These are phyloP conservation scores for Caenorhabditis doughertyi DNA, from an alignment of 2,888 invertebrate genomes.

Conservation along the genomic window DNA sequence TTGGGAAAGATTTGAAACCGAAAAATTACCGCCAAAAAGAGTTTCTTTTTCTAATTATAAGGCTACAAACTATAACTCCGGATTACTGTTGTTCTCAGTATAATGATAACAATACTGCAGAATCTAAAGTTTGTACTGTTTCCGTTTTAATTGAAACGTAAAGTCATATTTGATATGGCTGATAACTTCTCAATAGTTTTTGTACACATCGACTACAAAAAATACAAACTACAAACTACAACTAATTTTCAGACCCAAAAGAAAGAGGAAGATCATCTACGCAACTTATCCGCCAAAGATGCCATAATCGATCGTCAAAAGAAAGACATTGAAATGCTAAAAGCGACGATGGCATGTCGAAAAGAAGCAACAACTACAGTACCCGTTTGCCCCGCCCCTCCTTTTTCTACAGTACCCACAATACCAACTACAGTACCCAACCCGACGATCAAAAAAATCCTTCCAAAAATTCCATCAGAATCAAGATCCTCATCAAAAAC, in stretches of 20 bases:
- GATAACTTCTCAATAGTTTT: no score
- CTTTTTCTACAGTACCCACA: not conserved
- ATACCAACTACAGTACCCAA: not conserved
- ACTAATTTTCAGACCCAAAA: slow-evolving; percentile 2
- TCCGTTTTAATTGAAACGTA: no score
- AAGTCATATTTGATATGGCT: no score
- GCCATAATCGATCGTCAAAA: slow-evolving; percentile 1
- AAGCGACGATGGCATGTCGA: slow-evolving; percentile 14
- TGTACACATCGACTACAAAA: no score
- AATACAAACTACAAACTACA: no score
- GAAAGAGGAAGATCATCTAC: slow-evolving; percentile 23
- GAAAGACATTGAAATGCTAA: slow-evolving; percentile 48
- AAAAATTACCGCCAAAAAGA: no score
- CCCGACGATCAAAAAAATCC: slow-evolving; percentile 22
- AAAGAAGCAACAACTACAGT: not conserved
- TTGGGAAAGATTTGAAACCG: no score
- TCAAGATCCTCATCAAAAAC: slow-evolving; percentile 22
- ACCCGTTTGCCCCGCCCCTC: not conserved
- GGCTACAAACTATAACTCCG: no score
- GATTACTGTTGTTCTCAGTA: no score
- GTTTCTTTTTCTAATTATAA: no score
- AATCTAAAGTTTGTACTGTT: no score
- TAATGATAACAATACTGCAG: no score
- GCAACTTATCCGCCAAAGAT: not conserved
- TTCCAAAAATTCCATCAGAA: slow-evolving; percentile 32